Base-by-base conservation (phyloP, 2,888 invertebrate genomes). In the Fragum whitleyi region DNA sequence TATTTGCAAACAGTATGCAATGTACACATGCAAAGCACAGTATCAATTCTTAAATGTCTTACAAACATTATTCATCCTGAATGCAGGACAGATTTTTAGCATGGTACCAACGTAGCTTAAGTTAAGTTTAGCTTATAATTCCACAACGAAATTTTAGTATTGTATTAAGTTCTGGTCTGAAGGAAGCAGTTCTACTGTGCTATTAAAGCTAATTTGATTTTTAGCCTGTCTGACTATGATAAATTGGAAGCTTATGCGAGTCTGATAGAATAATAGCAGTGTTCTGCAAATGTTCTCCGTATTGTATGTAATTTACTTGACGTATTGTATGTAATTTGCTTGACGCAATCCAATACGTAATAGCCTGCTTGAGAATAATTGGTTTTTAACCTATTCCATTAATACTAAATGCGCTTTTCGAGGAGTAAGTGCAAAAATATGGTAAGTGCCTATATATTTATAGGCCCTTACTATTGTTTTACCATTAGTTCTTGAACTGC, bases 241-340 rank as follows among this genome's bases (percentile, higher is more conserved):
- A 36, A 6, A 62, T 62, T 62, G n/a, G n/a, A 62, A 21, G 36
- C 36, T 62, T 29, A 62, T 36, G 21, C 14, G 28, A 62, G 62
- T 62, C 62, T 62, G 62, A 62, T 32, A 62, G 62, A n/a, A 62
- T 62, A 62, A 62, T 62, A 32, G 3, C 1, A 32, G 36, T n/a
- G 36, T n/a, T n/a, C 53, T 21, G 53, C 23, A n/a, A 53, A 53
- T 6, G 53, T 53, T 26, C 26, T 3, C 7, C 19, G 11, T 57
- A 28, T 57, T 26, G 26, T 57, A 26, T 57, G 28, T 57, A 57
- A 57, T 57, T 57, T 57, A 7, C 26, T 57, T 26, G 57, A 57
- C 7, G 26, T 26, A 47, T 57, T 26, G 26, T 57, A 26, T 57
- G 28, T 57, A 57, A 57, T 57, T 57, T 57, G 2, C 26, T 57